Evolutionary conservation across 1,140 invertebrate species (phyloP).

Genomic region (Drosophila nasuta): DNA sequence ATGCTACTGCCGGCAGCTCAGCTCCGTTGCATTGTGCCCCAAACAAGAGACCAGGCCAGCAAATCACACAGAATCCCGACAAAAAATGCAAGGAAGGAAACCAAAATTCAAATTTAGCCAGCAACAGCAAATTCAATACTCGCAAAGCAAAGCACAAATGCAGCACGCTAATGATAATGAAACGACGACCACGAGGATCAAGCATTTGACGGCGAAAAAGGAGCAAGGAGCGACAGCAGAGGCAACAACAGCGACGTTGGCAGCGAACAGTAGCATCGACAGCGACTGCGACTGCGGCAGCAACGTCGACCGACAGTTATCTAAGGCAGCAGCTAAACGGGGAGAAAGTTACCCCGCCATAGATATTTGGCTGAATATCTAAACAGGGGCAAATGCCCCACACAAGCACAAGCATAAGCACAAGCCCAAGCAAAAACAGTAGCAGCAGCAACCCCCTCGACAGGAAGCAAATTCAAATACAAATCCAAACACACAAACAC

Average conservation of each 20-base stretch:
- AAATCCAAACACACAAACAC: conserved; percentile 40
- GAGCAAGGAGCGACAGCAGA: conserved; percentile 35
- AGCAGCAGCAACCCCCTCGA: conserved; percentile 73
- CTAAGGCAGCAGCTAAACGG: conserved; percentile 71
- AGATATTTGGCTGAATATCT: conserved; percentile 78
- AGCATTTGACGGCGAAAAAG: conserved; percentile 75
- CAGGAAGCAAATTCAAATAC: conserved; percentile 58
- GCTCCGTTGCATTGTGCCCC: conserved; percentile 47
- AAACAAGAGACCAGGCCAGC: conserved; percentile 58
- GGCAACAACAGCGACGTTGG: conserved; percentile 21
- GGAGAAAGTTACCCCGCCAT: conserved; percentile 55
- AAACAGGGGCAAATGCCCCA: conserved; percentile 74
- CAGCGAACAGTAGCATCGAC: conserved; percentile 21
- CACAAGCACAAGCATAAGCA: conserved; percentile 7
- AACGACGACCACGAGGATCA: conserved; percentile 53
- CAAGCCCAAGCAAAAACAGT: conserved; percentile 34
- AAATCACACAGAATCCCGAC: conserved; percentile 66
- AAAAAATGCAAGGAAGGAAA: conserved; percentile 81
- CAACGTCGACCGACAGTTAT: conserved; percentile 47
- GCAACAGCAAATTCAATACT: conserved; percentile 41
- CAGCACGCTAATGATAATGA: conserved; percentile 65
- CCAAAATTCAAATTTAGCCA: conserved; percentile 70
- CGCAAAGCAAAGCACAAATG: conserved; percentile 35
- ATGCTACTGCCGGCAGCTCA: conserved; percentile 40
- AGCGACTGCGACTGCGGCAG: conserved; percentile 10